These are phyloP conservation scores for Bombylius major DNA, from an alignment of 2,888 invertebrate species.

Conservation along the genomic window DNA sequence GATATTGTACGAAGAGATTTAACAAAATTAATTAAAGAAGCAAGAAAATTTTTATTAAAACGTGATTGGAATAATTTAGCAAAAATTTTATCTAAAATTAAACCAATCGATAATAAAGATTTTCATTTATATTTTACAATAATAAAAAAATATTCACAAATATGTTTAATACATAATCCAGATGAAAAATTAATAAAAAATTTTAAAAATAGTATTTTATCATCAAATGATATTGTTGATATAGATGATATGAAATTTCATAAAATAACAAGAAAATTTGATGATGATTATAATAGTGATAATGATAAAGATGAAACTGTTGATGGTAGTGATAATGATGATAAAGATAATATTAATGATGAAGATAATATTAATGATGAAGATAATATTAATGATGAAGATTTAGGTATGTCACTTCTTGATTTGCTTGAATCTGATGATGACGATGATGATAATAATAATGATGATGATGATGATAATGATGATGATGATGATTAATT, in stretches of 20 bases:
- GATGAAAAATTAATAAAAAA: background rate
- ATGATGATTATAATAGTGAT: background rate
- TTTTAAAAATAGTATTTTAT: background rate
- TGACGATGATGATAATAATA: background rate
- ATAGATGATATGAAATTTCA: background rate
- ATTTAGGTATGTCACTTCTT: background rate
- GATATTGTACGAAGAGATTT: background rate
- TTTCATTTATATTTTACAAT: background rate
- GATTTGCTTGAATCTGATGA: background rate
- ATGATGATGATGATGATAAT: background rate
- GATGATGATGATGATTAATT: background rate
- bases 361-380: too few species aligned
- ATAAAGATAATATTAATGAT: background rate
- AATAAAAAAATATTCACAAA: background rate
- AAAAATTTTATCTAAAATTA: background rate
- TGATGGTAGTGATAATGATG: background rate
- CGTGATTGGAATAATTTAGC: slow-evolving; percentile 7
- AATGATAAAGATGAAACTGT: background rate
- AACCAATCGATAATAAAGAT: background rate
- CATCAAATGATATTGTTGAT: background rate
- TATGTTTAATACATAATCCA: background rate
- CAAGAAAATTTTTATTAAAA: slow-evolving; percentile 3
- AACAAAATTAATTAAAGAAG: background rate
- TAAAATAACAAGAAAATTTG: background rate
- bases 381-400: background rate